These are phyloP conservation scores for Drosophila histrio DNA, from an alignment of 2,888 invertebrate genomes.

Conservation along the genomic window DNA sequence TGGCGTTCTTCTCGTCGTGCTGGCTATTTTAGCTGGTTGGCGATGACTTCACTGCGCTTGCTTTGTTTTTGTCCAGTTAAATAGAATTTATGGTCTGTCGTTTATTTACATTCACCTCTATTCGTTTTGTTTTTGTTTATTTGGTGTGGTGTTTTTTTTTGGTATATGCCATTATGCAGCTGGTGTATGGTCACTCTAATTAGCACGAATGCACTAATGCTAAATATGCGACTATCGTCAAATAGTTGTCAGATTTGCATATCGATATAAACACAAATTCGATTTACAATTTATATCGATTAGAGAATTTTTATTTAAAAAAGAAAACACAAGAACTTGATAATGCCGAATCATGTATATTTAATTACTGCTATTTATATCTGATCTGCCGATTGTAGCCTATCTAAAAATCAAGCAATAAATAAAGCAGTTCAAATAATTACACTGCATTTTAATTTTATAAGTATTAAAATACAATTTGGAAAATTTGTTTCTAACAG, in stretches of 20 bases:
- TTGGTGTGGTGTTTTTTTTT: constrained; percentile 2
- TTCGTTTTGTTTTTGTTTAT: constrained; percentile 30
- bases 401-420: too few relatives aligned
- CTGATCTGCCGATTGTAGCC: too few relatives aligned
- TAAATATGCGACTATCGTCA: background rate
- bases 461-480: too few relatives aligned
- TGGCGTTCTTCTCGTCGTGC: background rate
- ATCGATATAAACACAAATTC: too few relatives aligned
- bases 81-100: background rate
- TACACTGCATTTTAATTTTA: too few relatives aligned
- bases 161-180: constrained; percentile 23
- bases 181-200: constrained; percentile 21
- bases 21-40: background rate
- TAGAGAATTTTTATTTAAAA: too few relatives aligned
- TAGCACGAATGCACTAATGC: background rate
- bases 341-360: too few relatives aligned
- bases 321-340: too few relatives aligned
- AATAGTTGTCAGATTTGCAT: background rate
- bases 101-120: constrained; percentile 46
- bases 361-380: too few relatives aligned
- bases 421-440: too few relatives aligned
- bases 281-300: too few relatives aligned
- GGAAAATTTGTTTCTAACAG: too few relatives aligned
- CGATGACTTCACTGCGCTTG: constrained; percentile 14
- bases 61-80: background rate